A percentile compares a stretch with the other conserved stretches of the same genome.
Conservation (phyloP, 2,113 vertebrate species). For the Ciconia boyciana region DNA sequence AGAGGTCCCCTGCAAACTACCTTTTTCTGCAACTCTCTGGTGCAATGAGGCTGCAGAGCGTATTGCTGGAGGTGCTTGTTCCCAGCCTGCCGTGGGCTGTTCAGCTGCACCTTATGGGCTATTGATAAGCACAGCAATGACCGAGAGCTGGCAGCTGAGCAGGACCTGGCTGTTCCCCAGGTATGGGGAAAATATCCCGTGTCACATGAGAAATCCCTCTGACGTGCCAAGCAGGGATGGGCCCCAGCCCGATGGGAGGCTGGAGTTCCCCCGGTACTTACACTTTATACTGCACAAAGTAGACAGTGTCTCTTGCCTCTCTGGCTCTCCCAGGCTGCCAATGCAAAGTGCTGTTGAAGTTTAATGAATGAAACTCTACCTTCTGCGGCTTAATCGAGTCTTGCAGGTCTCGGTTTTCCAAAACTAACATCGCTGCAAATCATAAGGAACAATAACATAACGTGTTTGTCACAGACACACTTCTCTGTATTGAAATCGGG, state of each 20-base stretch:
- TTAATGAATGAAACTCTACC: conserved; percentile 65
- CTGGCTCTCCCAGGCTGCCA: conserved; percentile 62
- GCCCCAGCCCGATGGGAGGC: fast-evolving
- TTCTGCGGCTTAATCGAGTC: conserved; percentile 47
- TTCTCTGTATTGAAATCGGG: fast-evolving
- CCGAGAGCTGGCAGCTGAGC: neutral
- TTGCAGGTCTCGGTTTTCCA: conserved; percentile 14
- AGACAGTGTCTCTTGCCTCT: neutral
- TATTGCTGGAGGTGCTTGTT: neutral
- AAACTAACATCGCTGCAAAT: neutral
- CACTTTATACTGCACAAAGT: conserved; percentile 77
- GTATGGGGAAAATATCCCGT: neutral
- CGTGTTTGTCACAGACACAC: fast-evolving
- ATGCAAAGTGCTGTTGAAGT: conserved; percentile 68
- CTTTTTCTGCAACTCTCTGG: neutral
- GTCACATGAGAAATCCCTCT: neutral
- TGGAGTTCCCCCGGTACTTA: conserved; percentile 39
- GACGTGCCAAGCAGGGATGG: neutral
- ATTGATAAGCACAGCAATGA: neutral
- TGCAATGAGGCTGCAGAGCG: neutral
- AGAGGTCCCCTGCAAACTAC: neutral
- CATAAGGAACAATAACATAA: neutral
- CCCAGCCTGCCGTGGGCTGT: neutral
- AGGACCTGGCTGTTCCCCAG: neutral
- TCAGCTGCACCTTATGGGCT: neutral